Conservation (phyloP, 1,140 invertebrate species). For the Hydropsyche tenuis region DNA sequence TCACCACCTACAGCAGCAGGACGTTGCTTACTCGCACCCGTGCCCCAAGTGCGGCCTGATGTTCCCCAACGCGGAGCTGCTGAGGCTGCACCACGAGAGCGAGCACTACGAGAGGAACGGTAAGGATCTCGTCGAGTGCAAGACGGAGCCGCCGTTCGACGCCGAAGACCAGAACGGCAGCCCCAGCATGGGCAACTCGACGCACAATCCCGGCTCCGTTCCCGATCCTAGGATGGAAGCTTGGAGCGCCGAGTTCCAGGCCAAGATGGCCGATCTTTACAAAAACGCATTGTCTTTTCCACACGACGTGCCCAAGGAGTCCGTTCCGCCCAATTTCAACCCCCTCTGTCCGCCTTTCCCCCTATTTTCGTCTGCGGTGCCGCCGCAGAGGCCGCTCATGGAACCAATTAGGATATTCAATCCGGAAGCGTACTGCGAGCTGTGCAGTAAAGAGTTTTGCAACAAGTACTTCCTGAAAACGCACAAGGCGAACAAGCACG, state of each 20-base stretch:
- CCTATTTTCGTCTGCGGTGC: conserved; percentile 56
- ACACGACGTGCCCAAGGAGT: conserved; percentile 54
- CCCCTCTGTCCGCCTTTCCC: conserved; percentile 53
- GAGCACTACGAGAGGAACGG: conserved; percentile 48
- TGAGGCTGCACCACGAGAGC: conserved; percentile 43
- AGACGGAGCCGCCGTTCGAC: conserved; percentile 47
- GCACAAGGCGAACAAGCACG: conserved; percentile 94
- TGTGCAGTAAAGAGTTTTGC: conserved; percentile 99
- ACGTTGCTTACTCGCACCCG: conserved; percentile 15
- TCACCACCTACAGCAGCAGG: conserved; percentile 27
- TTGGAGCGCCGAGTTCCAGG: conserved; percentile 56
- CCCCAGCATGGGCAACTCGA: conserved; percentile 26
- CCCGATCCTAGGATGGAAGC: conserved; percentile 46
- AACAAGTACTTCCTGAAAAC: conserved; percentile 99
- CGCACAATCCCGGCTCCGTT: neutral
- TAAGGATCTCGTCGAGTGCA: conserved; percentile 39
- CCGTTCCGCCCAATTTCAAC: conserved; percentile 58
- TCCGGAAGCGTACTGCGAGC: conserved; percentile 92
- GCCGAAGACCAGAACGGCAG: conserved; percentile 43
- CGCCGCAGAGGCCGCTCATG: conserved; percentile 65
- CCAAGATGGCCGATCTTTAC: conserved; percentile 63
- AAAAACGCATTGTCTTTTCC: conserved; percentile 60
- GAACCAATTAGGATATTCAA: conserved; percentile 87
- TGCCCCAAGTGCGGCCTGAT: conserved; percentile 44
- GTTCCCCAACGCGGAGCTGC: conserved; percentile 35